These are phyloP conservation scores for Tragopan temminckii DNA, from an alignment of 2,797 vertebrate species.

Conservation along the genomic window DNA sequence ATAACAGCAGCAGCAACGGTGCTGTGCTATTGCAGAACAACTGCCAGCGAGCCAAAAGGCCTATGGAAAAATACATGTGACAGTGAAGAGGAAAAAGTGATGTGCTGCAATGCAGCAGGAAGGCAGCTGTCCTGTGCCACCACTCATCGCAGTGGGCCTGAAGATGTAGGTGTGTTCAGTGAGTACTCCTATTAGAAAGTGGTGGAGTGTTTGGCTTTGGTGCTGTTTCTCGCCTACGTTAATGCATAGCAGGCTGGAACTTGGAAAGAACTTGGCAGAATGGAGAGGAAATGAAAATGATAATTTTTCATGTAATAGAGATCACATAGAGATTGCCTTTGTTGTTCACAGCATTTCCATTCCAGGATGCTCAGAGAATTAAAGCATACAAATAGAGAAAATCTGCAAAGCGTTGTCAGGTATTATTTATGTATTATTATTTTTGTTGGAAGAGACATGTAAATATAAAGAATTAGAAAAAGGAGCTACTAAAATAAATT, in stretches of 20 bases:
- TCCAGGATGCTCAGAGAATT: constrained; percentile 71
- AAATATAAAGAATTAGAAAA: constrained; percentile 82
- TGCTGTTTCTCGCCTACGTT: constrained; percentile 61
- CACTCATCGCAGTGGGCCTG: constrained; percentile 58
- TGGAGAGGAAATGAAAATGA: constrained; percentile 65
- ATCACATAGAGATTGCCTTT: constrained; percentile 72
- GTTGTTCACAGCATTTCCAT: constrained; percentile 65
- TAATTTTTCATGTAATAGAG: constrained; percentile 74
- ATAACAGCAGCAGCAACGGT: constrained; percentile 16
- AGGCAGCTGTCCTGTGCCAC: constrained; percentile 55
- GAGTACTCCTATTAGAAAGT: constrained; percentile 49
- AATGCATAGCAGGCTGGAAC: constrained; percentile 65
- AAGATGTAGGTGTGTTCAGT: constrained; percentile 32
- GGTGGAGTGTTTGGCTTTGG: constrained; percentile 32
- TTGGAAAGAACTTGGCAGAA: constrained; percentile 53
- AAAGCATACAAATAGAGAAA: constrained; percentile 74
- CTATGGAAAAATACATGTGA: constrained; percentile 24
- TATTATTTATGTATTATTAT: constrained; percentile 83
- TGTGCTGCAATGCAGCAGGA: constrained; percentile 54
- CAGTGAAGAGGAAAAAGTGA: constrained; percentile 16
- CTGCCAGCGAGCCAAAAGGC: constrained; percentile 29
- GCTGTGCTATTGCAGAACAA: constrained; percentile 33
- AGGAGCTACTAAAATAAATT: constrained; percentile 78
- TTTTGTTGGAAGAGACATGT: constrained; percentile 79
- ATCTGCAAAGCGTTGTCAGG: constrained; percentile 71